Percentiles rank a stretch among this genome's conserved stretches.
Conservation (phyloP, 2,888 invertebrate species). For the Limnephilus marmoratus region DNA sequence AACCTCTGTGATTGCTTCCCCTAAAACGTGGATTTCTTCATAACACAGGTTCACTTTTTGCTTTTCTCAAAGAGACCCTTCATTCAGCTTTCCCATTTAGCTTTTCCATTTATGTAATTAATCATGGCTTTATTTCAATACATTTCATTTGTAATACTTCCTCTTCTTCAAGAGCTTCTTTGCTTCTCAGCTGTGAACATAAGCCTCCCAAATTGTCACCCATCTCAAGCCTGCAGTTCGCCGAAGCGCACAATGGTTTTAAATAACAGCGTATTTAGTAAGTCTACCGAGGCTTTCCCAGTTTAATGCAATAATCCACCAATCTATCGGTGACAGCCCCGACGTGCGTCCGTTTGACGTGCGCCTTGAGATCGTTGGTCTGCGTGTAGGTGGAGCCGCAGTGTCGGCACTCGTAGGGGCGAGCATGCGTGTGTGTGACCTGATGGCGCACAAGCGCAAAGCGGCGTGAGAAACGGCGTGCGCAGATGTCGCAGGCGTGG, state of each 20-base stretch:
- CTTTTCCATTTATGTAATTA: no score
- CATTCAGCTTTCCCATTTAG: no score
- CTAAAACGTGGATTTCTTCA: no score
- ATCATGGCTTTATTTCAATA: no score
- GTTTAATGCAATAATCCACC: slow-evolving; percentile 56
- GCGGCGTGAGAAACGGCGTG: slow-evolving; percentile 46
- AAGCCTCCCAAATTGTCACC: no score
- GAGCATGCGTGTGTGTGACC: slow-evolving; percentile 53
- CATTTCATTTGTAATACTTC: no score
- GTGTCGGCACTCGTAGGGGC: slow-evolving; percentile 55
- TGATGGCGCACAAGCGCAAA: slow-evolving; percentile 56
- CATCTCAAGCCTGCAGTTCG: no score
- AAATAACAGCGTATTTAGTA: not conserved
- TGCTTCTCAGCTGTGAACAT: no score
- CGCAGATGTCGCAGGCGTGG: slow-evolving; percentile 57
- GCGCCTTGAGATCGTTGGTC: slow-evolving; percentile 57
- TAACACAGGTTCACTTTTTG: no score
- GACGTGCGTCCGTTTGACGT: slow-evolving; percentile 51
- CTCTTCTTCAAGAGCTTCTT: no score
- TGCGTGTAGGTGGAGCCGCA: slow-evolving; percentile 53
- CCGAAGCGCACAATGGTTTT: not conserved
- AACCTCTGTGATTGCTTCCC: no score
- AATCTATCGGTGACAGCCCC: slow-evolving; percentile 37
- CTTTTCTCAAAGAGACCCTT: no score
- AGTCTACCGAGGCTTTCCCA: not conserved